These are phyloP conservation scores for Magallana nippona DNA, from an alignment of 2,888 invertebrate genomes.

Conservation along the genomic window DNA sequence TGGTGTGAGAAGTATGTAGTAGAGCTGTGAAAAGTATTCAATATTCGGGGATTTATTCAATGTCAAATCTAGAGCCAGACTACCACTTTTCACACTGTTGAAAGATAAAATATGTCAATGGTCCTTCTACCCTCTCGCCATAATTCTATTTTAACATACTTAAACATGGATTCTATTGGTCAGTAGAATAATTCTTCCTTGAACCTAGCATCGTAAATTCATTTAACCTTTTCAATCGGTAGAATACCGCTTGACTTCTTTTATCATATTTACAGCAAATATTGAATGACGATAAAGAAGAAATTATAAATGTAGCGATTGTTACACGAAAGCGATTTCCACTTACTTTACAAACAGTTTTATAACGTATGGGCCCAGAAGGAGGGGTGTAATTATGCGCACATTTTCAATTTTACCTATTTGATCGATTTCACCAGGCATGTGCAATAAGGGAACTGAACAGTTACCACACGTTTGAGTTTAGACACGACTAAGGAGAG, in stretches of 20 bases:
- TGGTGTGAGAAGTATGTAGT: too few relatives aligned
- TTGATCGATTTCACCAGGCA: not conserved
- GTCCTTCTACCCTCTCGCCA: too few relatives aligned
- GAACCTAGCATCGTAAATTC: not conserved
- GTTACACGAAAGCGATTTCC: not conserved
- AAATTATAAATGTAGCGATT: conserved; percentile 5
- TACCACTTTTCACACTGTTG: too few relatives aligned
- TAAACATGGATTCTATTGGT: too few relatives aligned
- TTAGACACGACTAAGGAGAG: not conserved
- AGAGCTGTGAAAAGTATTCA: too few relatives aligned
- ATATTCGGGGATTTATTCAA: too few relatives aligned
- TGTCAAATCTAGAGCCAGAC: too few relatives aligned
- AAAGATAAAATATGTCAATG: too few relatives aligned
- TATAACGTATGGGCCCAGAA: not conserved
- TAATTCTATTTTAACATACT: too few relatives aligned
- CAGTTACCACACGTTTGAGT: not conserved
- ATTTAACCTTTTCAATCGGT: not conserved
- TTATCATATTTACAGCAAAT: not conserved
- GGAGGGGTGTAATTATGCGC: not conserved
- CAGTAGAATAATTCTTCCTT: too few relatives aligned
- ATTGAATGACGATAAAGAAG: conserved; percentile 22
- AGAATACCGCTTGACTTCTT: not conserved
- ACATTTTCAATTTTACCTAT: not conserved
- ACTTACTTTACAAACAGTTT: not conserved
- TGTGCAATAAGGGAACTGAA: not conserved